phyloP scores from a whole-genome alignment of 2,113 vertebrate genomes.

The Fukomys damarensis region DNA sequence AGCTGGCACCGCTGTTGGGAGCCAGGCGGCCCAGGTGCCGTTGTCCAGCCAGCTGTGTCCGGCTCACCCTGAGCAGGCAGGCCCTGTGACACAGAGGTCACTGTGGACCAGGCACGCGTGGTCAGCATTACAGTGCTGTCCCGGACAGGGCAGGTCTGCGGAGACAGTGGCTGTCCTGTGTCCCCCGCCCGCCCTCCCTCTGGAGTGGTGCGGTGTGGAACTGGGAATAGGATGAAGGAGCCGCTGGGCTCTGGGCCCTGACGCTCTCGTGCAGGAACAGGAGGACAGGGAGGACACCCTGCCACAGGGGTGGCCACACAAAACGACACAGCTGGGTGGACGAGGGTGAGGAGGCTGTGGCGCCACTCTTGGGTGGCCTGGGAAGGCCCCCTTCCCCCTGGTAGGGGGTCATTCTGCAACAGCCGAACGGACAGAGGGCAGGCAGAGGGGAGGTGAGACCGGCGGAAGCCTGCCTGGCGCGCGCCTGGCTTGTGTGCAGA shows the following conservation, averaged over 20 bases:
- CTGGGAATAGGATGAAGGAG: not conserved
- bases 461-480: fast-evolving
- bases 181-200: no score
- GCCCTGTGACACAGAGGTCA: not conserved
- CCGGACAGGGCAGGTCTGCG: not conserved
- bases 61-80: not conserved
- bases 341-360: not conserved
- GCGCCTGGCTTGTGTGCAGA: not conserved
- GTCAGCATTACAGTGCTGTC: fast-evolving
- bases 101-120: not conserved
- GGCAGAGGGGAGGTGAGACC: not conserved
- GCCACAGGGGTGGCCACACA: not conserved
- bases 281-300: not conserved
- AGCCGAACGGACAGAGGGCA: not conserved
- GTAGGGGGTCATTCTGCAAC: not conserved
- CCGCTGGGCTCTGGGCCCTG: not conserved
- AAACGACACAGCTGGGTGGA: fast-evolving
- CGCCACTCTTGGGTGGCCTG: fast-evolving
- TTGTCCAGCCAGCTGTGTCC: not conserved
- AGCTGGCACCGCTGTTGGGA: not conserved
- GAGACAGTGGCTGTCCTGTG: fast-evolving
- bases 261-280: not conserved
- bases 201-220: not conserved
- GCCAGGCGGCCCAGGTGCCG: not conserved
- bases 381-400: not conserved